These are phyloP conservation scores for Ibycter americanus DNA, from an alignment of 2,797 vertebrate genomes.

Conservation along the genomic window DNA sequence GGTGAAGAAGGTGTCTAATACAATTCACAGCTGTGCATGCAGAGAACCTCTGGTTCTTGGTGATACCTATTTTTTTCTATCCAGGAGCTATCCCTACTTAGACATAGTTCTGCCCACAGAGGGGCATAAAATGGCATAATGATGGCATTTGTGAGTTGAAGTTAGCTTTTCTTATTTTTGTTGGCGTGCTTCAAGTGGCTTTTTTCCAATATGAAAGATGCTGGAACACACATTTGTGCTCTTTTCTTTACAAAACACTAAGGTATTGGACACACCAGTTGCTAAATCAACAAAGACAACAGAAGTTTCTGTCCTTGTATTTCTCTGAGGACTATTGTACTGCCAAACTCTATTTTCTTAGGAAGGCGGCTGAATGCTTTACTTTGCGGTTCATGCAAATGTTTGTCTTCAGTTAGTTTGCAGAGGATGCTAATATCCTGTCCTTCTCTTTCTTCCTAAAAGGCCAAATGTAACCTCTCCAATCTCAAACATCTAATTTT, in stretches of 20 bases:
- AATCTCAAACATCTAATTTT: neutral
- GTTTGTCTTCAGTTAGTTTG: neutral
- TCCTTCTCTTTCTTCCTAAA: neutral
- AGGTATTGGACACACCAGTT: conserved; percentile 41
- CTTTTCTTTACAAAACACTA: conserved; percentile 43
- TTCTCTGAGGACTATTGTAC: neutral
- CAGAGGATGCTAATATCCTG: conserved; percentile 37
- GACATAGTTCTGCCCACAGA: neutral
- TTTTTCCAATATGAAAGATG: neutral
- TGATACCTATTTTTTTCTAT: neutral
- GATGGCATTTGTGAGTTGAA: neutral
- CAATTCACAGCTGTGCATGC: accelerated
- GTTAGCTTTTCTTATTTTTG: conserved; percentile 50
- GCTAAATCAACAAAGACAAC: conserved; percentile 47
- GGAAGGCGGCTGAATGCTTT: neutral
- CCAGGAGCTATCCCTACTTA: neutral
- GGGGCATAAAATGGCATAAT: conserved; percentile 15
- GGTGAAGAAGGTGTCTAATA: neutral
- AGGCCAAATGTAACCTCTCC: neutral
- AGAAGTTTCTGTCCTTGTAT: conserved; percentile 29
- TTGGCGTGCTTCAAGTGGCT: neutral
- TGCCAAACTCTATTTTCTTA: conserved; percentile 40
- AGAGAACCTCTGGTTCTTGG: neutral
- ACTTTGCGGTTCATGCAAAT: neutral
- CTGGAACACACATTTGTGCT: neutral